Evolutionary conservation across 2,113 vertebrate genomes (phyloP), one percentile per base, ranked within the genome.

Genomic region (Hucho hucho): DNA sequence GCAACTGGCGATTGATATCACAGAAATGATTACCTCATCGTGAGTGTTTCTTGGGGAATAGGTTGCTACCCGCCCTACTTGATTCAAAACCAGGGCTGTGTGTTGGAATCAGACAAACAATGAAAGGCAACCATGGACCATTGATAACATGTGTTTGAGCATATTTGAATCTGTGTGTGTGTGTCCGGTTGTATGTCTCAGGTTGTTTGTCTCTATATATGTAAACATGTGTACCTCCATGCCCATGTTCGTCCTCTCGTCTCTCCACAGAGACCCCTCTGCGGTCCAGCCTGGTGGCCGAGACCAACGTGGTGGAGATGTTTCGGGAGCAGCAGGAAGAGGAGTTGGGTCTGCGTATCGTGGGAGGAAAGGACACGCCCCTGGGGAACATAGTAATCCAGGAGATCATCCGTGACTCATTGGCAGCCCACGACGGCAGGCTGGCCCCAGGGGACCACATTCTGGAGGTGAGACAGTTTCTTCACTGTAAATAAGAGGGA

Each of bases 371-470:
- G 87, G 95, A 97, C 92, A 96, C 95, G 0, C 95, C 96, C 0
- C 89, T 97, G 18, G 96, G 96, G 9, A 97, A 96, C 79, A 95
- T 97, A 0, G 95, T 97, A 28, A 93, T 97, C 77, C 96, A 97
- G 85, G 96, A 97, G 61, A 92, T 97, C 26, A 79, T 96, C 73
- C 84, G 90, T 59, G 95, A 96, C 84, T 95, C 95, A 1, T 79
- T 94, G 67, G 78, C 93, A 4, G 93, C 93, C 74, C 87, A 91
- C 1, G 95, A 97, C 77, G 94, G 95, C 79, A 94, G 91, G 75
- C 93, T 97, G 86, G 94, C 95, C 29, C 96, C 96, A 1, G 96
- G 96, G 69, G 96, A 97, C 78, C 96, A 97, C 74, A 96, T 97
- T 83, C 90, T 97, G 32, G 96, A 97, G 94, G 96, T 97, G 79